Evolutionary conservation across 2,797 vertebrate genomes (phyloP), one percentile per base, ranked within the genome.

Genomic region (Cyclura pinguis): DNA sequence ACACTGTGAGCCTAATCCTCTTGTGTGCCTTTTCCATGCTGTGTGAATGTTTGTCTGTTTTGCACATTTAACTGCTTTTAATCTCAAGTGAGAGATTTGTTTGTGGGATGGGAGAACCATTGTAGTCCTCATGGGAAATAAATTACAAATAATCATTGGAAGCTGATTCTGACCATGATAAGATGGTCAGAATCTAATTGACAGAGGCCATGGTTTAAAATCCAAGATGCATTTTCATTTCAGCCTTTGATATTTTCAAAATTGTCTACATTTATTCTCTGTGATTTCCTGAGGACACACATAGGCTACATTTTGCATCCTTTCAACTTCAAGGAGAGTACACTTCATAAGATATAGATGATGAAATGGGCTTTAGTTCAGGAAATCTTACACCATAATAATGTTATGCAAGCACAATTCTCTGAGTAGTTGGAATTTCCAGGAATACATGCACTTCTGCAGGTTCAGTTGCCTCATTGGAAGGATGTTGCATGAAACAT

Each of bases 101-200:
- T 29, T 74, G 12, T 13, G 7, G 73, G 27, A 62, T 62, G 76
- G n/a, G 38, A 78, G 18, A 50, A 29, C 35, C 74, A 50, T 87
- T 87, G 64, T 64, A 87, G 47, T 87, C 35, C 86, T 87, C 86
- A 78, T 50, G 57, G 73, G n/a, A 72, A 88, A 88, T 74, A 73
- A 62, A 16, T 81, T 35, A 84, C 82, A 93, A 77, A 22, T 3
- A 92, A 89, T 50, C 24, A 86, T 80, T 4, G 69, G 32, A 67
- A 85, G 32, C 18, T 74, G 80, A 87, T 80, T 92, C 32, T 83
- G 77, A 90, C 62, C 92, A 62, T 76, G 29, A 72, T 74, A 92
- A 84, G 84, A 92, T 88, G 47, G 85, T 86, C 67, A 80, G 6
- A 77, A 29, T 92, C 80, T 90, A 92, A 80, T 91, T 81, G 84